Conservation (phyloP, 2,888 invertebrate species). For the Halictus ligatus region DNA sequence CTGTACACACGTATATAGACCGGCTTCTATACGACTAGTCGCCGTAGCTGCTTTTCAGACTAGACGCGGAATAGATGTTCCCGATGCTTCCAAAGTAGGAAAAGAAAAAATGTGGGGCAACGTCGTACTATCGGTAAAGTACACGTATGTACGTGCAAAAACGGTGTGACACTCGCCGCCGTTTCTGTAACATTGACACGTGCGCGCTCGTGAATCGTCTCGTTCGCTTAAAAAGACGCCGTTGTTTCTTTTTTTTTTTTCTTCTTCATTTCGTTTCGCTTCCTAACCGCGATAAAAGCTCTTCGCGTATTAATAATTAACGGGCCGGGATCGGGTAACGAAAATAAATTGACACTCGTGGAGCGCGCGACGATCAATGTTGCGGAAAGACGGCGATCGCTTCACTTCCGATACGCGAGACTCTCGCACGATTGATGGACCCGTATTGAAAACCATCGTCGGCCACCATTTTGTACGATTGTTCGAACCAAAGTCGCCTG, state of each 20-base stretch:
- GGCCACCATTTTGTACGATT: constrained; percentile 10
- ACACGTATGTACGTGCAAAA: constrained; percentile 35
- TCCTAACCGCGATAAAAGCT: neutral
- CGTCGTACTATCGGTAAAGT: constrained; percentile 51
- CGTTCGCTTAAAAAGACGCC: neutral
- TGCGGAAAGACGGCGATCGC: constrained; percentile 12
- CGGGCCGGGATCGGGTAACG: neutral
- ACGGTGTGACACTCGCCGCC: constrained; percentile 4
- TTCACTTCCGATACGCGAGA: constrained; percentile 4
- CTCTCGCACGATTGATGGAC: neutral
- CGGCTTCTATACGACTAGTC: constrained; percentile 62
- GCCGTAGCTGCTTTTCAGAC: constrained; percentile 67
- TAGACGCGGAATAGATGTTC: constrained; percentile 64
- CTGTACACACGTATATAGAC: constrained; percentile 55
- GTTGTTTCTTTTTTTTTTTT: neutral
- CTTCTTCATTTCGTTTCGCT: neutral
- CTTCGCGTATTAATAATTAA: neutral
- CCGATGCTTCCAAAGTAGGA: constrained; percentile 60
- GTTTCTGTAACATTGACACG: constrained; percentile 19
- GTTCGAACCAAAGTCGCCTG: constrained; percentile 5
- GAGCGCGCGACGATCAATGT: neutral
- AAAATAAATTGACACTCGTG: neutral
- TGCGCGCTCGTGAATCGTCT: neutral
- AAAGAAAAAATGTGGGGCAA: constrained; percentile 60
- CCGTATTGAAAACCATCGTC: neutral